Percentiles rank a stretch among this genome's conserved stretches.
These are phyloP conservation scores for Delphinapterus leucas DNA, from an alignment of 2,113 vertebrate species.

Conservation along the genomic window DNA sequence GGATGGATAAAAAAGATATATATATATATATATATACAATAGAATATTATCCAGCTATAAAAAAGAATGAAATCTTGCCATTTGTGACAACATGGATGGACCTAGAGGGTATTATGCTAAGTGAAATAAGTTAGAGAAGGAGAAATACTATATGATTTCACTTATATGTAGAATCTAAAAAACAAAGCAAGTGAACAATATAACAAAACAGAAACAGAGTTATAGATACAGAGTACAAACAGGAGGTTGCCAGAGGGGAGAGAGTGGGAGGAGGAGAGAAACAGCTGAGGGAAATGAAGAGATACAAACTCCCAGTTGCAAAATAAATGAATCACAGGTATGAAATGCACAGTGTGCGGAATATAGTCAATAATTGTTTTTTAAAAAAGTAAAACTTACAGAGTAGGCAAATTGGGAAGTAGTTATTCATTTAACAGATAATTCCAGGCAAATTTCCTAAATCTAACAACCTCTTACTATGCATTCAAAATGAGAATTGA, in stretches of 20 bases:
- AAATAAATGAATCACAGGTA: neutral
- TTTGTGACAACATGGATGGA: neutral
- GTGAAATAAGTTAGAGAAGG: neutral
- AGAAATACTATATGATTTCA: neutral
- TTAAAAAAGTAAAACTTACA: neutral
- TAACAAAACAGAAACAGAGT: neutral
- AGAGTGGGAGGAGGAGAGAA: neutral
- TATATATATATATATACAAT: fast-evolving
- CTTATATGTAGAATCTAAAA: neutral
- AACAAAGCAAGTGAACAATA: neutral
- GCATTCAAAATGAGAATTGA: neutral
- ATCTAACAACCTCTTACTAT: neutral
- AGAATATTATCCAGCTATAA: neutral
- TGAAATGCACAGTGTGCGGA: neutral
- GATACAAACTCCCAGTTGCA: neutral
- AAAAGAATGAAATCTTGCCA: neutral
- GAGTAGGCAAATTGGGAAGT: neutral
- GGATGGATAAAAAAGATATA: no score
- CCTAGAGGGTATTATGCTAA: neutral
- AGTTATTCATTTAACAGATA: neutral
- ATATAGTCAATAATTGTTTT: neutral
- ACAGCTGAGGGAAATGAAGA: neutral
- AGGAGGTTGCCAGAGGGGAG: neutral
- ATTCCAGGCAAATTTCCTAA: neutral
- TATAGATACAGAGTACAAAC: no score